phyloP scores from a whole-genome alignment of 2,113 vertebrate genomes.

The Todiramphus saurophagus region DNA sequence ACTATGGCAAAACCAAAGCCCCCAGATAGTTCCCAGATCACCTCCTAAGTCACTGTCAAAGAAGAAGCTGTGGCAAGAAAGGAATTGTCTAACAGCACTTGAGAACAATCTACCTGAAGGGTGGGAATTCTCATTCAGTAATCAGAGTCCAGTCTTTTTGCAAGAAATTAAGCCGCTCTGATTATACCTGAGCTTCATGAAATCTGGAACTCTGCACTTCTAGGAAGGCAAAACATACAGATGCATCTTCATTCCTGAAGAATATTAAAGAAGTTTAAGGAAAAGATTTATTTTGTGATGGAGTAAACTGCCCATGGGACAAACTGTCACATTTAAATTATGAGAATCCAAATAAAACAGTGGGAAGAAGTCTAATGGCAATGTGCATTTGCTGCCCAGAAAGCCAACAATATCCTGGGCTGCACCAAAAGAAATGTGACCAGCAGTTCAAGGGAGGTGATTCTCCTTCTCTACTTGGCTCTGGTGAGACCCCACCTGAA shows the following conservation, averaged over 20 bases:
- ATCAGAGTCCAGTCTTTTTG: neutral
- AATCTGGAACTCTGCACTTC: neutral
- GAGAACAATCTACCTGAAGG: neutral
- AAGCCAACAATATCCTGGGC: neutral
- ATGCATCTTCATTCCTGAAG: neutral
- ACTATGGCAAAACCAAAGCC: neutral
- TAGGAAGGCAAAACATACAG: neutral
- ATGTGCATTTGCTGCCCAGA: neutral
- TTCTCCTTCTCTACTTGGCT: neutral
- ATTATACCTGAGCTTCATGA: neutral
- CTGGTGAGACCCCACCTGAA: neutral
- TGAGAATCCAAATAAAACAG: neutral
- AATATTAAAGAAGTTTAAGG: neutral
- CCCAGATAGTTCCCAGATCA: neutral
- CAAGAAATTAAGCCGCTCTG: neutral
- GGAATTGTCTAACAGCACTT: neutral
- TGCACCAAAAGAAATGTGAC: no score
- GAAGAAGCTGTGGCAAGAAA: neutral
- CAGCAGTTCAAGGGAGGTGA: neutral
- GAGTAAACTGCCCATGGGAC: neutral
- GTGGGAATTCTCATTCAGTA: neutral
- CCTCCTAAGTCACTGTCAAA: neutral
- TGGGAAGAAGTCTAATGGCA: rapidly evolving
- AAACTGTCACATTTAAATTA: neutral
- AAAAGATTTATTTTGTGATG: neutral